These are phyloP conservation scores for Myotis vivesi DNA, from an alignment of 2,797 vertebrate species.

Conservation along the genomic window DNA sequence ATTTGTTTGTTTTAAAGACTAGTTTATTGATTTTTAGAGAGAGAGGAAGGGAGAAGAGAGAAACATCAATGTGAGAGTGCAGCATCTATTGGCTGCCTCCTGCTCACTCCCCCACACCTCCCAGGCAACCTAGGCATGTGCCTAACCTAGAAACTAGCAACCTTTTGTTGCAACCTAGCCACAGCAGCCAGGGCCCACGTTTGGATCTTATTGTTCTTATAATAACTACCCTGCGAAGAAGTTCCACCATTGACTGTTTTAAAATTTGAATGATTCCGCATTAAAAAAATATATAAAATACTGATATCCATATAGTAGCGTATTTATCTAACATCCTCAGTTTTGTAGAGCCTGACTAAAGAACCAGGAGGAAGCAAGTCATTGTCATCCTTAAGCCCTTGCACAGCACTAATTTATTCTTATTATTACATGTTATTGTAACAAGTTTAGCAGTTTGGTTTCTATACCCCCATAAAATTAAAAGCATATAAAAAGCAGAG, in stretches of 20 bases:
- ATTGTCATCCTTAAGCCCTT: constrained; percentile 26
- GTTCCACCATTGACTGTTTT: constrained; percentile 2
- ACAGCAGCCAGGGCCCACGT: not conserved
- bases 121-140: too few relatives aligned
- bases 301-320: not conserved
- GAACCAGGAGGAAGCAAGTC: not conserved
- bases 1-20: not conserved
- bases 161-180: not conserved
- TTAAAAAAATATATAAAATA: not conserved
- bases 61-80: not conserved
- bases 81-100: not conserved
- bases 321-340: constrained; percentile 21
- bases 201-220: constrained; percentile 28
- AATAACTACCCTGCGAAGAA: not conserved
- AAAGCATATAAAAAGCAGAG: constrained; percentile 11
- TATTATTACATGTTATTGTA: constrained; percentile 51
- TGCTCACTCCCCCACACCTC: too few relatives aligned
- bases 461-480: constrained; percentile 37
- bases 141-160: not conserved
- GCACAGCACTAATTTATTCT: constrained; percentile 39
- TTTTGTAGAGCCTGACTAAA: constrained; percentile 20
- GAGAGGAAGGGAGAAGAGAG: not conserved
- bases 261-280: not conserved
- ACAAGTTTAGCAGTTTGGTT: constrained; percentile 26
- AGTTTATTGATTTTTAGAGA: not conserved